These are phyloP conservation scores for Ochotona curzoniae DNA, from an alignment of 2,113 vertebrate species.

Conservation along the genomic window DNA sequence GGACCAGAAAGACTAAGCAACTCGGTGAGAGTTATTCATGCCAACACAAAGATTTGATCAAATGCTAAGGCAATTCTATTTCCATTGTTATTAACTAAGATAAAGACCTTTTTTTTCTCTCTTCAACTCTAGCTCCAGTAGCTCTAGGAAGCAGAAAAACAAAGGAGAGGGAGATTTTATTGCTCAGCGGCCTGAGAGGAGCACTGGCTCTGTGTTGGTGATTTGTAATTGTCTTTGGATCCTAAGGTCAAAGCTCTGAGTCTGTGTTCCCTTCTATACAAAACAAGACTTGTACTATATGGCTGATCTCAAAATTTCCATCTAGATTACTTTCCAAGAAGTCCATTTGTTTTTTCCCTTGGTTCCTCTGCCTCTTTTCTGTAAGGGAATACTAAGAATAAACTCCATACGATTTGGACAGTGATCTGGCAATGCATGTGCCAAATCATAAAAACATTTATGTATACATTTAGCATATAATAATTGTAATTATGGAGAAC, in stretches of 20 bases:
- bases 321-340: background rate
- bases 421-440: background rate
- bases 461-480: background rate
- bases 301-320: background rate
- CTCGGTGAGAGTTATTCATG: background rate
- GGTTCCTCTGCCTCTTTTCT: background rate
- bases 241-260: background rate
- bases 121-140: background rate
- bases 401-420: background rate
- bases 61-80: background rate
- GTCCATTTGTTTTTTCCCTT: background rate
- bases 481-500: conserved; percentile 18
- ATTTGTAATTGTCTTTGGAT: background rate
- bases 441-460: conserved; percentile 26
- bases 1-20: background rate
- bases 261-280: background rate
- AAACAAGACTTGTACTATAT: background rate
- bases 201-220: background rate
- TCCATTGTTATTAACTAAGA: background rate
- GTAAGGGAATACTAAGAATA: background rate
- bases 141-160: background rate
- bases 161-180: background rate
- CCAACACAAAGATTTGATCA: background rate
- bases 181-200: background rate
- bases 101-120: background rate